These are phyloP conservation scores for Panagrolaimus sp. DNA, from an alignment of 1,140 invertebrate genomes.

Conservation along the genomic window DNA sequence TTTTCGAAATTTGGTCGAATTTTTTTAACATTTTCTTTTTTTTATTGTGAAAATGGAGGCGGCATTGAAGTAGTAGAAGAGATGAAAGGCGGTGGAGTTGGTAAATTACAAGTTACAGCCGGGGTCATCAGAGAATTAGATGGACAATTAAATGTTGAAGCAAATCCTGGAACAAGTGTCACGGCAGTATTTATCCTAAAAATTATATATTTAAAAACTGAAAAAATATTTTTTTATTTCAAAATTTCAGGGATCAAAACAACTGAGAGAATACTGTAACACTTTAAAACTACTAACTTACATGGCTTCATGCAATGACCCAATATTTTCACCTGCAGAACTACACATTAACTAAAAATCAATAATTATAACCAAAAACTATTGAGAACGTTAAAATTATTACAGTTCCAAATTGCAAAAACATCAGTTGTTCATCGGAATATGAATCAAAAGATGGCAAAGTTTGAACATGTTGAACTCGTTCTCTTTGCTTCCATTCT, in stretches of 20 bases:
- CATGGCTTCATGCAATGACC: not conserved
- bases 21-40: too few species aligned
- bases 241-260: too few species aligned
- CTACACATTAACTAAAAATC: not conserved
- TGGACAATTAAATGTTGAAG: not conserved
- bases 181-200: constrained; percentile 11
- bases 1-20: too few species aligned
- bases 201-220: not conserved
- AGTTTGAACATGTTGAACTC: not conserved
- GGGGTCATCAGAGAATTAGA: not conserved
- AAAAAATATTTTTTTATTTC: too few species aligned
- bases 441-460: not conserved
- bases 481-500: not conserved
- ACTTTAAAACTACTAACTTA: not conserved
- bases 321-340: not conserved
- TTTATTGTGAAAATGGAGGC: too few species aligned
- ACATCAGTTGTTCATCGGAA: not conserved
- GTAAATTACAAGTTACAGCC: too few species aligned
- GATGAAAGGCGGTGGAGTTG: too few species aligned
- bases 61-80: too few species aligned
- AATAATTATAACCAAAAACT: not conserved
- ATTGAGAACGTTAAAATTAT: not conserved
- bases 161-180: not conserved
- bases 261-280: not conserved
- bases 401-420: constrained; percentile 10